Evolutionary conservation across 2,113 vertebrate genomes (phyloP).

Genomic region (Progne subis): DNA sequence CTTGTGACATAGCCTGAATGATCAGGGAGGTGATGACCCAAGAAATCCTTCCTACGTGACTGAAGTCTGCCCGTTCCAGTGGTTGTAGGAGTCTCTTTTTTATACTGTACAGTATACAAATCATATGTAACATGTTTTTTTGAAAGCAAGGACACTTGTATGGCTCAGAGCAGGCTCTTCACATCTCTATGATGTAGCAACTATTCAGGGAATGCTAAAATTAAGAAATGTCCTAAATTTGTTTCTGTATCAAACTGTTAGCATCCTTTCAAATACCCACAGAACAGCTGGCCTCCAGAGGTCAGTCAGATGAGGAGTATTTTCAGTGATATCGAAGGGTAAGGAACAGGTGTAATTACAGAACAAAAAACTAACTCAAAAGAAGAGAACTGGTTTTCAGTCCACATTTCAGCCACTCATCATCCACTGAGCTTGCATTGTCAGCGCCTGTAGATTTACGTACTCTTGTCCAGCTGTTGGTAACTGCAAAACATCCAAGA

Average conservation of each 20-base stretch:
- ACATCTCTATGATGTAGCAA: not conserved
- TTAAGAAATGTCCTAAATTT: not conserved
- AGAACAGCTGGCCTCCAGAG: not conserved
- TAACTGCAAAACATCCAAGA: not conserved
- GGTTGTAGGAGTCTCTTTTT: not conserved
- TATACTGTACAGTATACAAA: not conserved
- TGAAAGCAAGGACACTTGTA: not conserved
- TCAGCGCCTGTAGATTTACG: not conserved
- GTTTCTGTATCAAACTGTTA: not conserved
- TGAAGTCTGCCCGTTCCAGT: not conserved
- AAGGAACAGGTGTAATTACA: not conserved
- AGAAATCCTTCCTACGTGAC: not conserved
- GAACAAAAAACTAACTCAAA: not conserved
- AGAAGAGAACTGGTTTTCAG: not conserved
- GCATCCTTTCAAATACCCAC: not conserved
- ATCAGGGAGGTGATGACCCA: not conserved
- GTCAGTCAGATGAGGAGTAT: not conserved
- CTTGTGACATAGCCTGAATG: not conserved
- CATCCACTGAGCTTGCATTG: not conserved
- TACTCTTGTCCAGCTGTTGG: not conserved
- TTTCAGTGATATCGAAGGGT: not conserved
- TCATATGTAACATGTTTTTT: rapidly evolving
- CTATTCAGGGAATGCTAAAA: not conserved
- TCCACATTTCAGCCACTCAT: not conserved
- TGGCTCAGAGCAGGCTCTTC: not conserved